phyloP scores from a whole-genome alignment of 2,113 vertebrate genomes.

The Corythornis madagascariensis region DNA sequence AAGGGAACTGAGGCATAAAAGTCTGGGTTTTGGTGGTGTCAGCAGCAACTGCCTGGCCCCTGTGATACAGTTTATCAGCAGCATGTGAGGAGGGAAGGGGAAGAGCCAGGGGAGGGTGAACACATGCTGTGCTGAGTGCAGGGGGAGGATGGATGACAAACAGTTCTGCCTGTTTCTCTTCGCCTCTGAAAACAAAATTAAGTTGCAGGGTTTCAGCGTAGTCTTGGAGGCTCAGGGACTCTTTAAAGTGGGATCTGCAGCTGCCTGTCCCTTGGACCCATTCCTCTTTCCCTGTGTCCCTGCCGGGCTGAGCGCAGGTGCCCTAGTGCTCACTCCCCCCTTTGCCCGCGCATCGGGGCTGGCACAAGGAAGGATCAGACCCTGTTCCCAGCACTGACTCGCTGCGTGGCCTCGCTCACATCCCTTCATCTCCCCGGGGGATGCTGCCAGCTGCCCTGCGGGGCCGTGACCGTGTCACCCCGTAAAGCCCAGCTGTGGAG shows the following conservation, averaged over 20 bases:
- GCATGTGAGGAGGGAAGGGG: neutral
- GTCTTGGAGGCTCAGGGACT: neutral
- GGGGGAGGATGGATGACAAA: neutral
- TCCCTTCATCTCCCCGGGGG: neutral
- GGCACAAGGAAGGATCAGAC: neutral
- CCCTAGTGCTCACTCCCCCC: no score
- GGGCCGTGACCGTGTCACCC: neutral
- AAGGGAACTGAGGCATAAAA: slow-evolving; percentile 1
- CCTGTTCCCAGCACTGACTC: neutral
- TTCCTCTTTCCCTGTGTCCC: neutral
- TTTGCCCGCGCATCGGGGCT: rapidly evolving
- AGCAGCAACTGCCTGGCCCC: neutral
- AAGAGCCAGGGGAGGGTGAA: neutral
- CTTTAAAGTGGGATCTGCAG: neutral
- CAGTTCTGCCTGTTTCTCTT: neutral
- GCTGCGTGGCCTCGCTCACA: neutral
- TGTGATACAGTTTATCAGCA: neutral
- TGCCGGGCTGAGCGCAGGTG: rapidly evolving
- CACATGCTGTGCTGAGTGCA: neutral
- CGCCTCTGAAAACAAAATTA: neutral
- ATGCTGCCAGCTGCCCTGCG: rapidly evolving
- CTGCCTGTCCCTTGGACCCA: rapidly evolving
- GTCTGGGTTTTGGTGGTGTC: slow-evolving; percentile 42
- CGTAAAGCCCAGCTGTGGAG: neutral
- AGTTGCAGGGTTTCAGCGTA: neutral